A percentile compares a stretch with the other conserved stretches of the same genome.
phyloP scores from a whole-genome alignment of 2,797 vertebrate genomes.

The Naso thynnoides region DNA sequence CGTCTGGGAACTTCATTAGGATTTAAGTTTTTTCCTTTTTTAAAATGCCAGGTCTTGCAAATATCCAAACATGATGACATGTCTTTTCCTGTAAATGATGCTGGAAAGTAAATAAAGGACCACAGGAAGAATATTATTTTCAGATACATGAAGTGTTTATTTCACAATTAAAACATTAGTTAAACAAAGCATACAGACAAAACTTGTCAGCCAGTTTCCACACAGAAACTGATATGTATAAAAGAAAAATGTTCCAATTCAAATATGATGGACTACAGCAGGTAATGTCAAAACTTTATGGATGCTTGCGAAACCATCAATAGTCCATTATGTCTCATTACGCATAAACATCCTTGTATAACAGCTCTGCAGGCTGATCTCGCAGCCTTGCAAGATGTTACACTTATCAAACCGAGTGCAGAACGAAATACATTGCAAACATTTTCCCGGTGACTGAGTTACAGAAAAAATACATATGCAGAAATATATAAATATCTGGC shows the following conservation, averaged over 20 bases:
- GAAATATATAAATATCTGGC: conserved; percentile 27
- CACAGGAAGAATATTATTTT: conserved; percentile 1
- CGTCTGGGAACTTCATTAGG: not conserved
- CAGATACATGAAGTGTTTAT: not conserved
- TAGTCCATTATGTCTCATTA: not conserved
- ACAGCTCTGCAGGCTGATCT: conserved; percentile 3
- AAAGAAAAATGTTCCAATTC: not conserved
- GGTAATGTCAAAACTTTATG: not conserved
- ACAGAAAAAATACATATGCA: conserved; percentile 29
- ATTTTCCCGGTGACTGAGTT: conserved; percentile 1
- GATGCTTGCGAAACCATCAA: not conserved
- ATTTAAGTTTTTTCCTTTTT: conserved; percentile 28
- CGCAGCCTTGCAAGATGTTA: conserved; percentile 6
- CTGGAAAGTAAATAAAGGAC: conserved; percentile 62
- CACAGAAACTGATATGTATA: not conserved
- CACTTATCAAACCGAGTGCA: not conserved
- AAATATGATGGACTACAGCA: not conserved
- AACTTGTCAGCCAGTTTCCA: not conserved
- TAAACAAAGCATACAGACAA: not conserved
- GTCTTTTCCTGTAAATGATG: conserved; percentile 53
- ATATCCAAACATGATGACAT: conserved; percentile 7
- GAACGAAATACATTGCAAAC: not conserved
- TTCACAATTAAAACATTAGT: not conserved
- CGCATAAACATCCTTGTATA: not conserved
- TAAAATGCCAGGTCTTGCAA: conserved; percentile 6